These are phyloP conservation scores for Agrotis clavis DNA, from an alignment of 2,888 invertebrate genomes.

Conservation along the genomic window DNA sequence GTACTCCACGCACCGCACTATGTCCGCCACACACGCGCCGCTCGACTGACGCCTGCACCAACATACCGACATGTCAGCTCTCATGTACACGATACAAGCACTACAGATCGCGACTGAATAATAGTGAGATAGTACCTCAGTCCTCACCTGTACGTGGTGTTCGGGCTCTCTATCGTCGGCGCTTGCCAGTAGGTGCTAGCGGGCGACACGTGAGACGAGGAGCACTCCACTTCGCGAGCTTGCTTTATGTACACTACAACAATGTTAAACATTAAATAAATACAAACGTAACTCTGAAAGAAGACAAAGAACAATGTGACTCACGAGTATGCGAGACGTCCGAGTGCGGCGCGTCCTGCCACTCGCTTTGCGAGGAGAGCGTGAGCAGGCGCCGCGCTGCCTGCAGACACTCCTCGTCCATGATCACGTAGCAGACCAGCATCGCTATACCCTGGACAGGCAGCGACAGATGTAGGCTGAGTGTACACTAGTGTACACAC, in stretches of 20 bases:
- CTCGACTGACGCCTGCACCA: slow-evolving; percentile 33
- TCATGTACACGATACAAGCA: neutral
- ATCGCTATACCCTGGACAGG: slow-evolving; percentile 89
- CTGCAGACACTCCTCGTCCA: slow-evolving; percentile 90
- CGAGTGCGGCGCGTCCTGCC: slow-evolving; percentile 89
- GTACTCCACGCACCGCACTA: slow-evolving; percentile 88
- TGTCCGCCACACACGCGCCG: slow-evolving; percentile 72
- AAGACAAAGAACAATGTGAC: slow-evolving; percentile 68
- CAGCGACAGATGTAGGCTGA: neutral
- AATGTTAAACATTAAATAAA: neutral
- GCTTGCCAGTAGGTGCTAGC: slow-evolving; percentile 85
- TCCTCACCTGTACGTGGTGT: slow-evolving; percentile 80
- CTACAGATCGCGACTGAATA: neutral
- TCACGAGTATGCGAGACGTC: slow-evolving; percentile 92
- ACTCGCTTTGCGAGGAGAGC: slow-evolving; percentile 81
- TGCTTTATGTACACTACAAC: slow-evolving; percentile 91
- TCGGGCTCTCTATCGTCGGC: slow-evolving; percentile 80
- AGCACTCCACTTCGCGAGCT: slow-evolving; percentile 91
- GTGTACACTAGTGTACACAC: no score
- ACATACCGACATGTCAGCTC: slow-evolving; percentile 4
- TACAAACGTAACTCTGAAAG: neutral
- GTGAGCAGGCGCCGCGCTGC: slow-evolving; percentile 81
- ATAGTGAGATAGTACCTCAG: slow-evolving; percentile 9
- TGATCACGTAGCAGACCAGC: slow-evolving; percentile 91
- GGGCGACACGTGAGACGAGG: slow-evolving; percentile 82